Evolutionary conservation across 2,797 vertebrate species (phyloP).

Genomic region (Melanotaenia trifasciata): DNA sequence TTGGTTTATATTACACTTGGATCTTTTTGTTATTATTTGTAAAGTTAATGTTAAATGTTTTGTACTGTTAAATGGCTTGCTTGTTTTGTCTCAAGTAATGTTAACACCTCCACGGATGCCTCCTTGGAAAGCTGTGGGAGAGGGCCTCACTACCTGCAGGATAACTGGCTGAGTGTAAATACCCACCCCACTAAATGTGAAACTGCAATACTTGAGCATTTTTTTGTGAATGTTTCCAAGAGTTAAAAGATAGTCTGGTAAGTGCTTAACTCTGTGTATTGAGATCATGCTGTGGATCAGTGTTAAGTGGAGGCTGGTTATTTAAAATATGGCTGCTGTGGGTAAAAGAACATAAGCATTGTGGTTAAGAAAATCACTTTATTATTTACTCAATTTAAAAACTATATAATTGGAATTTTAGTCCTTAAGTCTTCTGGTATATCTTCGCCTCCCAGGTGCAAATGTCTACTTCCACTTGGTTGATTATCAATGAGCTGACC

Average conservation of each 20-base stretch:
- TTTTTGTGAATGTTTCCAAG: constrained; percentile 67
- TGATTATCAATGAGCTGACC: background rate
- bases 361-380: background rate
- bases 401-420: background rate
- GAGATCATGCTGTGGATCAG: constrained; percentile 55
- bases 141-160: constrained; percentile 63
- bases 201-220: constrained; percentile 62
- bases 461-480: constrained; percentile 4
- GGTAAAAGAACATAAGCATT: constrained; percentile 11
- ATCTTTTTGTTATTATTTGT: constrained; percentile 86
- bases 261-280: constrained; percentile 69
- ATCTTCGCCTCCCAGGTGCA: background rate
- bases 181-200: constrained; percentile 67
- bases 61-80: constrained; percentile 83
- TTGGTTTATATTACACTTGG: constrained; percentile 87
- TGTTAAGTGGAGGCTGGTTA: constrained; percentile 30
- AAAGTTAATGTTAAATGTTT: constrained; percentile 84
- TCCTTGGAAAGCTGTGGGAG: constrained; percentile 60
- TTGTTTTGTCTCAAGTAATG: constrained; percentile 74
- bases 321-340: constrained; percentile 25
- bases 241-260: constrained; percentile 76
- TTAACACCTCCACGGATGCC: constrained; percentile 68
- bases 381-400: background rate
- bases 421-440: constrained; percentile 12
- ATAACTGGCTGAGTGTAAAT: constrained; percentile 62